Evolutionary conservation across 2,797 vertebrate species (phyloP), one percentile per base, ranked within the genome.

Genomic region (Scyliorhinus canicula): DNA sequence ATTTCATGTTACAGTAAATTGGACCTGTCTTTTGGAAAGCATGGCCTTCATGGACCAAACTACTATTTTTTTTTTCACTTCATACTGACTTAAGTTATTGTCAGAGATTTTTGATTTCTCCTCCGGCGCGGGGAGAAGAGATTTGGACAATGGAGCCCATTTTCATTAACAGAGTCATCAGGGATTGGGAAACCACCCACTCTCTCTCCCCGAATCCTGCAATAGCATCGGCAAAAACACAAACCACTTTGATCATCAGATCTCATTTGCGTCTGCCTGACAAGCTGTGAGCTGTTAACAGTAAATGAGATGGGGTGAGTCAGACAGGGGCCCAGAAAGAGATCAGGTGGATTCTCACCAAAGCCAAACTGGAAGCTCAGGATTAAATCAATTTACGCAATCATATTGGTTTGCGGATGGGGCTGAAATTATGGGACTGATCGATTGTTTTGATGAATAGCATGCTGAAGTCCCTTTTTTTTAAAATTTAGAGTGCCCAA

Each of bases 1-100:
- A 93, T 50, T 71, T 71, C 88, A 88, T 50, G 40, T 6, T 50
- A 31, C 40, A 50, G 93, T 74, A 93, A 93, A 69, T 93, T 74
- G 67, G 24, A 94, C 5, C 44, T 74, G 44, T 21, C 44, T 50
- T 35, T 94, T 74, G 12, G n/a, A 94, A 74, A 71, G 63, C 60
- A 28, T 16, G 40, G 63, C 65, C 50, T 74, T 71, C 44, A 24
- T 2, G 4, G 47, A 94, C 65, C 28, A 71, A 93, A 47, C 44
- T 67, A 9, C 63, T 21, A 52, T 93, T 50, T 40, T 71, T 69
- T 93, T 69, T 47, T 52, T 24, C 44, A 31, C 50, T 50, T 94
- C 55, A 11, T n/a, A 94, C 47, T 74, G 24, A 67, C 65, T 67
- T 57, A 35, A 3, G 28, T 88, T 86, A 86, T 57, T 90, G 52